Evolutionary conservation across 2,888 invertebrate species (phyloP).

Genomic region (Mycogona germanica): DNA sequence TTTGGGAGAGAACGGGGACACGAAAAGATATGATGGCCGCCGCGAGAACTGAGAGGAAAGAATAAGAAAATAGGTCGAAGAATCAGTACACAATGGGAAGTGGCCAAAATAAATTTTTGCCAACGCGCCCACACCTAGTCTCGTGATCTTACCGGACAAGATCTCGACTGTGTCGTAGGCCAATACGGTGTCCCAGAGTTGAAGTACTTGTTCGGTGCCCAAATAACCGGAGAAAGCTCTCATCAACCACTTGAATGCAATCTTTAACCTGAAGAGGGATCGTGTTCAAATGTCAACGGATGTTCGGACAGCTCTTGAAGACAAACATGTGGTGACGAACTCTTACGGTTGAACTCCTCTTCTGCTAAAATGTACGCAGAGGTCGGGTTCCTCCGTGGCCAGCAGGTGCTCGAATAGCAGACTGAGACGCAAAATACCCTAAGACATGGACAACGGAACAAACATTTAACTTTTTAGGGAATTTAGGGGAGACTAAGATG

Average conservation of each 20-base stretch:
- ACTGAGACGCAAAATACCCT: slow-evolving; percentile 79
- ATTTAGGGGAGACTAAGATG: too few relatives aligned
- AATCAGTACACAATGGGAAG: background rate
- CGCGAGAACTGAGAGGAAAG: slow-evolving; percentile 41
- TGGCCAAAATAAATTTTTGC: background rate
- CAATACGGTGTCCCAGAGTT: slow-evolving; percentile 83
- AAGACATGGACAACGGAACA: slow-evolving; percentile 19
- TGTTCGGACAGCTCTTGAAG: too few relatives aligned
- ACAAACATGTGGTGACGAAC: too few relatives aligned
- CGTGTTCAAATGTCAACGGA: slow-evolving; percentile 19
- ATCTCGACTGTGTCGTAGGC: slow-evolving; percentile 88
- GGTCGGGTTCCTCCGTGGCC: slow-evolving; percentile 75
- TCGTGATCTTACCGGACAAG: slow-evolving; percentile 44
- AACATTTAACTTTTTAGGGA: background rate
- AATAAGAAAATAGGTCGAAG: background rate
- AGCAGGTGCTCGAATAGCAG: slow-evolving; percentile 76
- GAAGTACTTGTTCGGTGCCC: slow-evolving; percentile 78
- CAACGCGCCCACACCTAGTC: background rate
- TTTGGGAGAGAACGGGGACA: slow-evolving; percentile 35
- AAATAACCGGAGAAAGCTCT: slow-evolving; percentile 90
- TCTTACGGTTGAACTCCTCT: slow-evolving; percentile 86
- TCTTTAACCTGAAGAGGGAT: slow-evolving; percentile 50
- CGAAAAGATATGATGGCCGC: slow-evolving; percentile 73
- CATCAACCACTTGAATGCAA: slow-evolving; percentile 95
- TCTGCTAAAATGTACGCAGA: slow-evolving; percentile 83